Conservation (phyloP, 2,888 invertebrate species). For the Drosophila colorata region DNA sequence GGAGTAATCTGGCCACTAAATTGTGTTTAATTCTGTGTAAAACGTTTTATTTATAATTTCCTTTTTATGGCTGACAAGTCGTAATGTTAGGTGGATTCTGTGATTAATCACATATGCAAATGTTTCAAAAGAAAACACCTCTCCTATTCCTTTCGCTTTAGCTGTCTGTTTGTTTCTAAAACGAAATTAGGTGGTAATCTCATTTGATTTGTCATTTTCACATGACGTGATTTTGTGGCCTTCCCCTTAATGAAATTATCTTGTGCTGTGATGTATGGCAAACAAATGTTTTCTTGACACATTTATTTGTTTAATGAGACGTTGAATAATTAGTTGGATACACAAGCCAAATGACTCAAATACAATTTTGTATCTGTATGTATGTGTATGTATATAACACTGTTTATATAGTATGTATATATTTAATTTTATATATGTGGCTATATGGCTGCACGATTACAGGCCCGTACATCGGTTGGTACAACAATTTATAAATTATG, state of each 20-base stretch:
- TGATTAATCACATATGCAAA: conserved; percentile 53
- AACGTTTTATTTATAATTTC: conserved; percentile 60
- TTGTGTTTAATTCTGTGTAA: conserved; percentile 4
- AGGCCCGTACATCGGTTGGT: conserved; percentile 29
- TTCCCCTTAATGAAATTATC: conserved; percentile 46
- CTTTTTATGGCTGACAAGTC: conserved; percentile 61
- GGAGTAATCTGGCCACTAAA: not conserved
- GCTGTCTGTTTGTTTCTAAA: conserved; percentile 44
- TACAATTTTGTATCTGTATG: conserved; percentile 14
- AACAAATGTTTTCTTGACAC: conserved; percentile 67
- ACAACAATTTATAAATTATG: conserved; percentile 74
- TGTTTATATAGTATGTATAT: conserved; percentile 1
- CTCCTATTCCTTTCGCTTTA: conserved; percentile 29
- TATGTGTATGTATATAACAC: conserved; percentile 1
- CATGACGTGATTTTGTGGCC: conserved; percentile 69
- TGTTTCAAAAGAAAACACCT: not conserved
- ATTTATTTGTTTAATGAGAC: conserved; percentile 72
- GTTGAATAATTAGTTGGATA: conserved; percentile 75
- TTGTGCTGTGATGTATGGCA: conserved; percentile 55
- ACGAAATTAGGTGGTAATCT: conserved; percentile 74
- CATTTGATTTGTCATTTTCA: conserved; percentile 79
- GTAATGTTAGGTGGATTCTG: conserved; percentile 67
- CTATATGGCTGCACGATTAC: conserved; percentile 10
- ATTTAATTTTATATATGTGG: conserved; percentile 9
- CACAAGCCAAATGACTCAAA: conserved; percentile 57